Percentiles rank a stretch among this genome's conserved stretches.
Conservation (phyloP, 2,888 invertebrate species). For the Eupithecia pulchellata region DNA sequence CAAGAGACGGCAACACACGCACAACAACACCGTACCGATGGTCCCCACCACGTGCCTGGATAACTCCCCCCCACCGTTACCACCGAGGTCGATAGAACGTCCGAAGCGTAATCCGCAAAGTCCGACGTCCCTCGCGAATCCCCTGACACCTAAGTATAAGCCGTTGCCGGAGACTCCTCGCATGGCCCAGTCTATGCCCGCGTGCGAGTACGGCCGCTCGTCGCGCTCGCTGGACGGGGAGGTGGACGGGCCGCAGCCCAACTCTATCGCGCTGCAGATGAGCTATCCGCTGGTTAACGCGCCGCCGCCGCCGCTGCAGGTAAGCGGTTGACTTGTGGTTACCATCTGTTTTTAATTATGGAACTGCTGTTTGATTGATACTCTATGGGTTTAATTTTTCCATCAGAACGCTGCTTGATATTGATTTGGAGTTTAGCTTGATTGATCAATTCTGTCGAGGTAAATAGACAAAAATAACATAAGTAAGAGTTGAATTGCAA, state of each 20-base stretch:
- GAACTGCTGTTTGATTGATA: background rate
- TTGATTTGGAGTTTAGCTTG: background rate
- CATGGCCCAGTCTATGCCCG: constrained; percentile 72
- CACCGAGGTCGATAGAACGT: constrained; percentile 67
- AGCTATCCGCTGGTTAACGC: constrained; percentile 87
- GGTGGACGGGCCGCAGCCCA: constrained; percentile 78
- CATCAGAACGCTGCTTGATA: too few relatives aligned
- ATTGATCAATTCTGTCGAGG: background rate
- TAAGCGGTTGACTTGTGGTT: constrained; percentile 45
- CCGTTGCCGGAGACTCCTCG: constrained; percentile 52
- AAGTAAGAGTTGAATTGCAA: background rate
- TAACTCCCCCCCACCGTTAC: constrained; percentile 73
- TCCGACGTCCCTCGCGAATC: constrained; percentile 40
- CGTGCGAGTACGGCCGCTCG: constrained; percentile 67
- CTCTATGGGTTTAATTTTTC: background rate
- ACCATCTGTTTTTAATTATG: too few relatives aligned
- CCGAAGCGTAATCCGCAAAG: constrained; percentile 61
- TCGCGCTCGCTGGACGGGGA: constrained; percentile 75
- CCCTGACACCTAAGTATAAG: constrained; percentile 53
- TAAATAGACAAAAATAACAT: background rate
- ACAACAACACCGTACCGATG: constrained; percentile 72
- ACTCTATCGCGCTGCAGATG: constrained; percentile 88
- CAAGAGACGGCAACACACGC: constrained; percentile 58
- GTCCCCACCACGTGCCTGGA: constrained; percentile 78
- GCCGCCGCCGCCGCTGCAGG: constrained; percentile 80